Conservation (phyloP, 2,888 invertebrate genomes). For the Pycnomerus fuliginosus region DNA sequence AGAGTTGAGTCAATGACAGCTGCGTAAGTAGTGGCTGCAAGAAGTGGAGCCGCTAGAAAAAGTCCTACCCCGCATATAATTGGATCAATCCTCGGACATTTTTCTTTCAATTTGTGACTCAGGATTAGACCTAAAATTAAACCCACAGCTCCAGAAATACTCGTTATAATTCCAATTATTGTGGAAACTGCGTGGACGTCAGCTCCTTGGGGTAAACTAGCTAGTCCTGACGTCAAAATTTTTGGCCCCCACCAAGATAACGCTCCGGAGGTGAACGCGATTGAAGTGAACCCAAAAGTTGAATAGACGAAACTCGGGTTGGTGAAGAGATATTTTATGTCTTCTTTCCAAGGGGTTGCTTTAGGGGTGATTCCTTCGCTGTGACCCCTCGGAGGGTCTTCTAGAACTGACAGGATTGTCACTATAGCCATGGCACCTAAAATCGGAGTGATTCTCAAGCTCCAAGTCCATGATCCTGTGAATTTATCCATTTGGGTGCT, state of each 20-base stretch:
- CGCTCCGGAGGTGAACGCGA: neutral
- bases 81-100: neutral
- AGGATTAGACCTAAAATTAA: neutral
- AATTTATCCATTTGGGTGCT: neutral
- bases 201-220: too few relatives aligned
- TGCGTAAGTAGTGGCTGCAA: neutral
- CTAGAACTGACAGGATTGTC: neutral
- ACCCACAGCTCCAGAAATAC: neutral
- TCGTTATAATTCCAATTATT: neutral
- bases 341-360: neutral
- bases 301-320: slow-evolving; percentile 1
- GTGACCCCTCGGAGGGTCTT: neutral
- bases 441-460: neutral
- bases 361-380: neutral
- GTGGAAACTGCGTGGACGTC: neutral
- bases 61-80: neutral
- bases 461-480: neutral
- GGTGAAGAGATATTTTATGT: neutral
- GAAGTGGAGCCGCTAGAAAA: neutral
- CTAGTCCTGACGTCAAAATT: neutral
- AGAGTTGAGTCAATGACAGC: neutral
- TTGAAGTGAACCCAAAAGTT: neutral
- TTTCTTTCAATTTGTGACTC: neutral
- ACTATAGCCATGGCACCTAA: neutral
- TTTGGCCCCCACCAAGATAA: slow-evolving; percentile 2